Conservation (phyloP, 2,797 vertebrate species). For the Hydrophis major region DNA sequence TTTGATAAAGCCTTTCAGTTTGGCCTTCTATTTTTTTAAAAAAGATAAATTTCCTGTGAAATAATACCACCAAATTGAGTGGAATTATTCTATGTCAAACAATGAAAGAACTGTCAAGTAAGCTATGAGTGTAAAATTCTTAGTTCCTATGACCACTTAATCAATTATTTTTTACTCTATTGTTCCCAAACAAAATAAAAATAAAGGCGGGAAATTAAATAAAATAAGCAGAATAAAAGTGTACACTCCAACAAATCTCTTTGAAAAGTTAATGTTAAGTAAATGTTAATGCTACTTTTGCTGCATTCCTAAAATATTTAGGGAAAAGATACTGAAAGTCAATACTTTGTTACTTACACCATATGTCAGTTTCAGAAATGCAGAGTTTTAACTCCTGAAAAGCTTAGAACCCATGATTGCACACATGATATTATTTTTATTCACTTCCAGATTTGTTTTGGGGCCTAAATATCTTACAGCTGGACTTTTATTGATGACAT, state of each 20-base stretch:
- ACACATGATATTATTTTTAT: background rate
- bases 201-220: background rate
- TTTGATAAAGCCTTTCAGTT: background rate
- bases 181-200: background rate
- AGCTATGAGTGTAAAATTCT: background rate
- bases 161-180: background rate
- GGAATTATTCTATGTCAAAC: background rate
- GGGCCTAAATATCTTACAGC: background rate
- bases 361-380: background rate
- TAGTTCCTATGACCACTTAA: background rate
- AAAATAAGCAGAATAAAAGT: background rate
- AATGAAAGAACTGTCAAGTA: background rate
- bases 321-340: background rate
- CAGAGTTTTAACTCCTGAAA: background rate
- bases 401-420: background rate
- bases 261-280: background rate
- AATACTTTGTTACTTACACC: background rate
- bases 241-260: background rate
- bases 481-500: background rate
- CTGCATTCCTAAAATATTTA: background rate
- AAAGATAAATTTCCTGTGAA: background rate
- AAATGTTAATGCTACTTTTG: background rate
- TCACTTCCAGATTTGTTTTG: constrained; percentile 5
- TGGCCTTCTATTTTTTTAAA: background rate
- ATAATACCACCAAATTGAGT: background rate